Conservation (phyloP, 2,113 vertebrate species). For the Herpailurus yagouaroundi region DNA sequence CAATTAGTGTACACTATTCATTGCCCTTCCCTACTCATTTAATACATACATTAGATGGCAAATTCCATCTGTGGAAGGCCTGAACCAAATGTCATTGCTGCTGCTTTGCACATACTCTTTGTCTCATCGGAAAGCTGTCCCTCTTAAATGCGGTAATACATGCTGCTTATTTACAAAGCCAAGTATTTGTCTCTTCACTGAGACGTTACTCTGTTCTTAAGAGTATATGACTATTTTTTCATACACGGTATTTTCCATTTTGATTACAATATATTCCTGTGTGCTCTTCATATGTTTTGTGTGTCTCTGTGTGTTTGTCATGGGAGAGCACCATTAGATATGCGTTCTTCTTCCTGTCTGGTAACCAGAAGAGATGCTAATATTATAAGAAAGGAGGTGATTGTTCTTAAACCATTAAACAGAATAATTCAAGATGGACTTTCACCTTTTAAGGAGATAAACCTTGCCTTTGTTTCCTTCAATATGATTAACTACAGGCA, state of each 20-base stretch:
- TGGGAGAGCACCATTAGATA: conserved; percentile 37
- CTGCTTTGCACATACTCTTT: background rate
- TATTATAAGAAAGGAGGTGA: conserved; percentile 63
- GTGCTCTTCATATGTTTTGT: background rate
- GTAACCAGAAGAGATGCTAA: conserved; percentile 69
- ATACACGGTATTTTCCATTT: background rate
- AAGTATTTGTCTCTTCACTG: background rate
- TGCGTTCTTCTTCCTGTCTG: conserved; percentile 26
- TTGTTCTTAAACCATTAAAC: conserved; percentile 75
- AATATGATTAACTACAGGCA: conserved; percentile 85
- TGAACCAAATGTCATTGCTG: background rate
- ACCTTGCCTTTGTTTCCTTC: conserved; percentile 75
- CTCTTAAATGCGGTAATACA: background rate
- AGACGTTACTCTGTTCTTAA: background rate
- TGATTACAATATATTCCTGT: background rate
- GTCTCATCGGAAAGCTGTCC: background rate
- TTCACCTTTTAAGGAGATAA: conserved; percentile 82
- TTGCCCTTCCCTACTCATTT: background rate
- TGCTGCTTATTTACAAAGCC: background rate
- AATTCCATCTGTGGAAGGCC: background rate
- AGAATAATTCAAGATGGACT: conserved; percentile 73
- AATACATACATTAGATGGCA: background rate
- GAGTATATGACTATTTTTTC: background rate
- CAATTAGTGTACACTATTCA: background rate
- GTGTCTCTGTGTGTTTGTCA: background rate